A percentile compares a stretch with the other conserved stretches of the same genome.
phyloP scores from a whole-genome alignment of 1,140 invertebrate genomes.

The Penaeus chinensis region DNA sequence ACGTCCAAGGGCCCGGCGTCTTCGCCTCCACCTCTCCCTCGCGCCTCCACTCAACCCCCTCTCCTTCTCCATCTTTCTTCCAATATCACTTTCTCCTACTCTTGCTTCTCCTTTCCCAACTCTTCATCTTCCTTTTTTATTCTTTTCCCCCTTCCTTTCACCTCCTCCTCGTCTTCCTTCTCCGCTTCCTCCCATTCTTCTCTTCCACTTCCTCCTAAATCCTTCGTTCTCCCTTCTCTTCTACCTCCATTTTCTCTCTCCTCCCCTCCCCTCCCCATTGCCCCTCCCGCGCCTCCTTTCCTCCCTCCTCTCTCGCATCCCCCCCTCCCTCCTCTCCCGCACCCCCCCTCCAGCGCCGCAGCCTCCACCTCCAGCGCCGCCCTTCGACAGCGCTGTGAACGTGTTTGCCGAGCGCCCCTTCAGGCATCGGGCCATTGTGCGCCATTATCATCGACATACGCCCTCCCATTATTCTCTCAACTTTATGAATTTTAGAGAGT shows the following conservation, averaged over 20 bases:
- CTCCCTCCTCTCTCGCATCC: not conserved
- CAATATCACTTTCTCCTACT: not conserved
- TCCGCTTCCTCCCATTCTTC: not conserved
- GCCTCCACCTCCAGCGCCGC: no score
- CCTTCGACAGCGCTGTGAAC: no score
- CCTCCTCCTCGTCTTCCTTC: not conserved
- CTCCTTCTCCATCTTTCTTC: not conserved
- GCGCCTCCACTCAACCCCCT: not conserved
- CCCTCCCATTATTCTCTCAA: conserved; percentile 2
- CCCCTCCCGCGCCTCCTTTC: not conserved
- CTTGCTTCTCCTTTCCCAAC: not conserved
- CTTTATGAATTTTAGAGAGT: conserved; percentile 19
- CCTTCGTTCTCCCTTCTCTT: not conserved
- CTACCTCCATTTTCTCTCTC: not conserved
- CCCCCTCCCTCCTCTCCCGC: not conserved
- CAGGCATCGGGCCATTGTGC: no score
- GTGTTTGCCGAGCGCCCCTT: no score
- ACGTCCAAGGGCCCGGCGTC: no score
- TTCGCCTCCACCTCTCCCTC: not conserved
- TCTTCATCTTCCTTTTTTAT: no score
- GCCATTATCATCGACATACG: not conserved
- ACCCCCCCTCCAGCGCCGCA: no score
- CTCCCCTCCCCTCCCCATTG: not conserved
- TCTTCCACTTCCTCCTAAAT: not conserved
- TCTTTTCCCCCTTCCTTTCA: not conserved